phyloP scores from a whole-genome alignment of 2,888 invertebrate genomes.

The Lamellibrachia satsuma region DNA sequence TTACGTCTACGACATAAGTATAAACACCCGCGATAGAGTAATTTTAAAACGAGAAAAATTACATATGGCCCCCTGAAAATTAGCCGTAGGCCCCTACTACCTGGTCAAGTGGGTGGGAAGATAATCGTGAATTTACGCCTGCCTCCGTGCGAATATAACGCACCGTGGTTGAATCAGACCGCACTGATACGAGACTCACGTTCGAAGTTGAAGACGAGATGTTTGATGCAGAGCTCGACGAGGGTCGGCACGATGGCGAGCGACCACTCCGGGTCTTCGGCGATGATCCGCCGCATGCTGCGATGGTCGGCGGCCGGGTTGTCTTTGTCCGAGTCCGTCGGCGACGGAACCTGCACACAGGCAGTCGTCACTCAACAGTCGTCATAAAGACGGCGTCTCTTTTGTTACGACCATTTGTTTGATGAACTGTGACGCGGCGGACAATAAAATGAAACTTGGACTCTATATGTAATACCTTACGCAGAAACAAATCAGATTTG shows the following conservation, averaged over 20 bases:
- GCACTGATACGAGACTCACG: slow-evolving; percentile 48
- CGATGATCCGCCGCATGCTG: slow-evolving; percentile 61
- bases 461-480: no score
- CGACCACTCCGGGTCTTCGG: slow-evolving; percentile 66
- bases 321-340: slow-evolving; percentile 25
- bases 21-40: no score
- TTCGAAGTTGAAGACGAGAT: slow-evolving; percentile 63
- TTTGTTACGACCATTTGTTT: no score
- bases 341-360: not conserved
- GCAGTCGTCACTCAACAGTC: not conserved
- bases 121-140: no score
- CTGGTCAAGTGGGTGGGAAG: no score
- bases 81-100: no score
- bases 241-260: slow-evolving; percentile 64
- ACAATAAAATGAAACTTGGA: no score
- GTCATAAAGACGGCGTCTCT: not conserved
- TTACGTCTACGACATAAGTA: not conserved
- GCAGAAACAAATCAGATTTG: no score
- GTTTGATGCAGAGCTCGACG: slow-evolving; percentile 58
- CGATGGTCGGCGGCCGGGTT: slow-evolving; percentile 43
- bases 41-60: no score
- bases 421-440: no score
- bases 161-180: not conserved
- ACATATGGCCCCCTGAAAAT: no score
- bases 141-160: no score